These are phyloP conservation scores for Paralvinella palmiformis DNA, from an alignment of 1,140 invertebrate genomes.

Conservation along the genomic window DNA sequence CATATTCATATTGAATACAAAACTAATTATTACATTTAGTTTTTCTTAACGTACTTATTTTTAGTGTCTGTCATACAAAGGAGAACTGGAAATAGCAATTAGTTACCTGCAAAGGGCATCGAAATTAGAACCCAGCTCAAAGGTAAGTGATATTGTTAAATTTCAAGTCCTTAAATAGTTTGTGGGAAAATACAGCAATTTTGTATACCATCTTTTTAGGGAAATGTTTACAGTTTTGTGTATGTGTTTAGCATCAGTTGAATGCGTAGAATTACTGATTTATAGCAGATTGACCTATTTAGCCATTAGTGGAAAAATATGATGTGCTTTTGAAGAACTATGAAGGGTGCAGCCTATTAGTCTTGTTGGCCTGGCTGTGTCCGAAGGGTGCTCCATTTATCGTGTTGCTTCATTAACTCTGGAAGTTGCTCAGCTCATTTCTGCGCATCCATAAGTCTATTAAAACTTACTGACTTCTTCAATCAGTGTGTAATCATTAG, in stretches of 20 bases:
- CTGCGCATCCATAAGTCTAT: no score
- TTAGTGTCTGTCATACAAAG: conserved; percentile 60
- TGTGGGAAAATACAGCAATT: conserved; percentile 17
- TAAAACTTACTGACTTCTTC: no score
- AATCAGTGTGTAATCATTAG: no score
- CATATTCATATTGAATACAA: no score
- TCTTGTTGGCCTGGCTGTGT: no score
- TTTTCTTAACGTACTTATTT: conserved; percentile 16
- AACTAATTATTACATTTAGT: no score
- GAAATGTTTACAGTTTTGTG: conserved; percentile 55
- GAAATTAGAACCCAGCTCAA: conserved; percentile 43
- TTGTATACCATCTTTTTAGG: neutral
- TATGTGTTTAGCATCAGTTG: conserved; percentile 51
- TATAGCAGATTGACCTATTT: neutral
- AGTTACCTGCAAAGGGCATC: conserved; percentile 56
- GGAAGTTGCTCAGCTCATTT: no score
- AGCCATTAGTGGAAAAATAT: neutral
- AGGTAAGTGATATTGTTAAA: conserved; percentile 24
- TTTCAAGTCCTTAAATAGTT: conserved; percentile 33
- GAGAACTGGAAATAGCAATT: conserved; percentile 59
- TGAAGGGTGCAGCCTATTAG: no score
- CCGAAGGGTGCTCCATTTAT: no score
- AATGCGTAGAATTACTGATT: neutral
- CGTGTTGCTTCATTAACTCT: no score
- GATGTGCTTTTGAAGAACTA: no score